Base-by-base conservation (phyloP, 2,888 invertebrate genomes). In the Celastrina argiolus region DNA sequence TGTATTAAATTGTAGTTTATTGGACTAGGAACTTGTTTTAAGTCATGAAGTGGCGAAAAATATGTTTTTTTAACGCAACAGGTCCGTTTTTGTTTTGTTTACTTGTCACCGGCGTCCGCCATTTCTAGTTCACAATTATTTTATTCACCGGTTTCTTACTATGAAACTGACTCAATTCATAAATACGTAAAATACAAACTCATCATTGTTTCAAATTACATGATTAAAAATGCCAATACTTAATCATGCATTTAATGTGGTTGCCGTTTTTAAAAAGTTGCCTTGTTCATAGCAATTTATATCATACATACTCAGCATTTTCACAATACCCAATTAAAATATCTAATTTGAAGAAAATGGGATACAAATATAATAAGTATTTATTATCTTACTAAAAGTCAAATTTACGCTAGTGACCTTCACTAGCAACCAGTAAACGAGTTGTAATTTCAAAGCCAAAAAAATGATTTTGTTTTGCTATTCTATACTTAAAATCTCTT, bases 61-160 rank as follows among this genome's bases (percentile, higher is more conserved):
- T 70, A 69, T 72, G 72, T 75, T 79, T 84, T 84, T 86, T 84
- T 76, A 76, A 82, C 75, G 92, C 92, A 93, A 93, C 92, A 92
- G 92, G 92, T 92, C 86, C 89, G 88, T 87, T 90, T 90, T 90
- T 88, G 90, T 92, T 92, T 92, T 91, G 92, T 91, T 88, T 90
- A 89, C 89, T 92, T 92, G 92, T 92, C 92, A 92, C 90, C 90
- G 91, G 91, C 87, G 90, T 91, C 91, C 87, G 92, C 92, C 92
- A 92, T 92, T 89, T 92, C 91, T 92, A 80, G 80, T 78, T 82
- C 76, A 73, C 81, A 80, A 80, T 83, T 73, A 74, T 75, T 72
- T 82, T 79, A 79, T 89, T 90, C 89, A 91, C 92, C 92, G 89
- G 85, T 79, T 73, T 77, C 74, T 71, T 69, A 66, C 28, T 64